Evolutionary conservation across 2,113 vertebrate species (phyloP), one percentile per base, ranked within the genome.

Genomic region (Serranochromis macrocephalus): DNA sequence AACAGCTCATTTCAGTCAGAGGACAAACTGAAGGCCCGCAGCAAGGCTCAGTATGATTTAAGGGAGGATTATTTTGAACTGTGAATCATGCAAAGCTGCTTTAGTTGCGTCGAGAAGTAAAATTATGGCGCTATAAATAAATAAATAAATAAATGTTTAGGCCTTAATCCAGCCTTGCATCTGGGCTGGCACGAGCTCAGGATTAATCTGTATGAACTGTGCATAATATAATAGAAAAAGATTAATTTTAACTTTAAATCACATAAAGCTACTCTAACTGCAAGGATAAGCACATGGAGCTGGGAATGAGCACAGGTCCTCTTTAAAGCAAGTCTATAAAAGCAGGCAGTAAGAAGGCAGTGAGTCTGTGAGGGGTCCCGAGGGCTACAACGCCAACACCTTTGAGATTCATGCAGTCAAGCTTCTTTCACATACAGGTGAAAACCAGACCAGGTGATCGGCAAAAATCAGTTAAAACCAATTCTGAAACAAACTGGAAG

Each of bases 281-380:
- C 7, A 40, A 40, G 1, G 36, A 68, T 0, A 26, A 73, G 14
- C 24, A 75, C 8, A 29, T 7, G 40, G 68, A 73, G 40, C 14
- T 1, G 38, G 21, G 21, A 29, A 45, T 29, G 71, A 47, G 16
- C 24, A 29, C 1, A 49, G 2, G 68, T 47, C 6, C 40, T 26
- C 0, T 47, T 75, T 75, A 26, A 45, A 26, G 21, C 38, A 45
- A 24, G 38, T 42, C 66, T 45, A 42, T 73, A 26, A 26, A 21
- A 26, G 66, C 66, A 73, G 68, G 68, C n/a, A 8, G 36, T 42
- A 24, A 42, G 63, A 14, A 71, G 63, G 7, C 36, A 71, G n/a
- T 0, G 14, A 29, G 40, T 7, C 40, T 26, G 66, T 2, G 66
- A 73, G 38, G 16, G 40, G 36, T 26, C 40, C 14, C 0, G 21